phyloP scores from a whole-genome alignment of 2,888 invertebrate genomes.

The Macrosiphum euphorbiae region DNA sequence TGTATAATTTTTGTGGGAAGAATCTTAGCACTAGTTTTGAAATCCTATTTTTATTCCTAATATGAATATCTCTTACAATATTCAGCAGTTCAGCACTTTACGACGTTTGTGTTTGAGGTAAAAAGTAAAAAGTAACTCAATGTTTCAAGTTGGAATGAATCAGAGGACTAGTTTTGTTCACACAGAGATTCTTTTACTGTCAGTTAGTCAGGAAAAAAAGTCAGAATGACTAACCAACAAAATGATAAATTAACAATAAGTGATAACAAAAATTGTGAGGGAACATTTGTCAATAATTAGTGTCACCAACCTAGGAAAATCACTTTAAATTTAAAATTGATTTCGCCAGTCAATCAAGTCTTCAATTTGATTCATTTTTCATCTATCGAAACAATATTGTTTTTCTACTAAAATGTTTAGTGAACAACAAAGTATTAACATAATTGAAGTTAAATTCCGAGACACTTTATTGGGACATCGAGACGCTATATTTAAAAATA shows the following conservation, averaged over 20 bases:
- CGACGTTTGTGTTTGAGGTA: no score
- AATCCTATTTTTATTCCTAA: not conserved
- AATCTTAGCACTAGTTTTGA: not conserved
- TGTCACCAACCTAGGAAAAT: not conserved
- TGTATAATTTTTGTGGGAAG: not conserved
- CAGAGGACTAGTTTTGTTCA: no score
- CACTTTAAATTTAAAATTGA: not conserved
- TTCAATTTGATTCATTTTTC: not conserved
- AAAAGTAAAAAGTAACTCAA: no score
- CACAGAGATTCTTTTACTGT: no score
- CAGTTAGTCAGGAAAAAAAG: no score
- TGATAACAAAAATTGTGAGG: not conserved
- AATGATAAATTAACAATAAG: not conserved
- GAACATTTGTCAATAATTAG: not conserved
- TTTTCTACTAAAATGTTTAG: not conserved
- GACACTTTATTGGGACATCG: not conserved
- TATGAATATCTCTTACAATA: no score
- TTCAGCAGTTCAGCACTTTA: no score
- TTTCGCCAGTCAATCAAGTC: not conserved
- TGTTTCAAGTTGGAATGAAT: not conserved
- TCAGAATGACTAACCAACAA: not conserved
- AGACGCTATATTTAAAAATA: not conserved
- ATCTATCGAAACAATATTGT: not conserved
- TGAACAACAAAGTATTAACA: not conserved
- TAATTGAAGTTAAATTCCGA: not conserved